A percentile compares a stretch with the other conserved stretches of the same genome.
phyloP scores from a whole-genome alignment of 2,797 vertebrate genomes.

The Chelidonichthys spinosus region DNA sequence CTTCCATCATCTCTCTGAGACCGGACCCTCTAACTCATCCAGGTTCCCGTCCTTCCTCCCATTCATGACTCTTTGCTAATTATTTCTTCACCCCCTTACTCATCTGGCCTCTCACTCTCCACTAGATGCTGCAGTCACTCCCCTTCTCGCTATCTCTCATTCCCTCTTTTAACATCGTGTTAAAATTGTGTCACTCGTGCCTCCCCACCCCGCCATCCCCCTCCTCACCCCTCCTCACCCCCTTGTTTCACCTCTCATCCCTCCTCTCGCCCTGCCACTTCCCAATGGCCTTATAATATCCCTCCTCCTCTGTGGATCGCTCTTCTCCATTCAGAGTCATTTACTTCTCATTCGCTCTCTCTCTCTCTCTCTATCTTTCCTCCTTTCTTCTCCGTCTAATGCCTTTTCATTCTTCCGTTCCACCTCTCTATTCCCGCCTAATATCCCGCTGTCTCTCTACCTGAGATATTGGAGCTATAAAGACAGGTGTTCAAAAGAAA shows the following conservation, averaged over 20 bases:
- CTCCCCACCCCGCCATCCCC: conserved; percentile 42
- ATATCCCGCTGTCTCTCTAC: conserved; percentile 67
- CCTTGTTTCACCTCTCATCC: conserved; percentile 72
- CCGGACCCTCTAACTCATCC: conserved; percentile 10
- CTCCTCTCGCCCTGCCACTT: conserved; percentile 29
- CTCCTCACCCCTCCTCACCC: conserved; percentile 64
- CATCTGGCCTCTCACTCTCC: conserved; percentile 34
- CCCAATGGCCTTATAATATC: conserved; percentile 67
- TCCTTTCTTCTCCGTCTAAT: conserved; percentile 65
- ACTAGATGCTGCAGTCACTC: conserved; percentile 26
- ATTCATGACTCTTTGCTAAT: background rate
- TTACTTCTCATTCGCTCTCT: conserved; percentile 69
- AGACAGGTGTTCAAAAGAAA: conserved; percentile 79
- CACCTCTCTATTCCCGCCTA: conserved; percentile 60
- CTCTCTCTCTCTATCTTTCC: conserved; percentile 59
- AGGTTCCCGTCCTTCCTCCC: conserved; percentile 5
- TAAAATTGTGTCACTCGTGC: conserved; percentile 57
- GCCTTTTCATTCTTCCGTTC: conserved; percentile 63
- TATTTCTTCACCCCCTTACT: conserved; percentile 11
- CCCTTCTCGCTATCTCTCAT: conserved; percentile 17
- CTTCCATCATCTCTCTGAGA: background rate
- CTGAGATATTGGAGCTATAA: conserved; percentile 76
- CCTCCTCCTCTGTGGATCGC: conserved; percentile 46
- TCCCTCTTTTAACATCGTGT: conserved; percentile 57
- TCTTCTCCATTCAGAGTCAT: conserved; percentile 57